These are phyloP conservation scores for Limonius californicus DNA, from an alignment of 1,140 invertebrate genomes.

Conservation along the genomic window DNA sequence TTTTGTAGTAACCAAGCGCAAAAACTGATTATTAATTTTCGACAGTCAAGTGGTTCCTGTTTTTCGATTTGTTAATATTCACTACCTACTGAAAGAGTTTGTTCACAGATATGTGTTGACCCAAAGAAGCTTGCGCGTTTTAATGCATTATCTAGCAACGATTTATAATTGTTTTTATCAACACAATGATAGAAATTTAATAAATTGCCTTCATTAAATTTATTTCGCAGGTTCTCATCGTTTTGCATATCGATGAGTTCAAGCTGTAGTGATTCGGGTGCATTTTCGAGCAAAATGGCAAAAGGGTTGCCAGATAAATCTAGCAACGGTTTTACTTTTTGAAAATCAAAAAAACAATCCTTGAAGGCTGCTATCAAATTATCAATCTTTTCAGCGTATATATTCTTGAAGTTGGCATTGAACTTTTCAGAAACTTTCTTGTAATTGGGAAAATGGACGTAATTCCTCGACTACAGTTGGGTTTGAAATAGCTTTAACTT, in stretches of 20 bases:
- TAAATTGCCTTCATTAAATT: conserved; percentile 17
- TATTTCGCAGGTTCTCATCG: conserved; percentile 21
- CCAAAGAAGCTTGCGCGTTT: conserved; percentile 37
- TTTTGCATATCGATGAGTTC: too few relatives aligned
- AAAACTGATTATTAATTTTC: too few relatives aligned
- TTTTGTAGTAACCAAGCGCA: too few relatives aligned
- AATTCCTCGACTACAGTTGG: conserved; percentile 22
- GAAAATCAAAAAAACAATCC: conserved; percentile 25
- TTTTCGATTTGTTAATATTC: too few relatives aligned
- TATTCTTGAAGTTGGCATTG: conserved; percentile 16
- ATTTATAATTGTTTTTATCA: conserved; percentile 34
- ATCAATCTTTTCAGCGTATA: conserved; percentile 35
- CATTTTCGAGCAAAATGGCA: conserved; percentile 21
- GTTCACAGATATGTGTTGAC: conserved; percentile 30
- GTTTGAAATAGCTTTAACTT: conserved; percentile 15
- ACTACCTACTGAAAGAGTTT: conserved; percentile 25
- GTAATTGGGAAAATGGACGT: conserved; percentile 35
- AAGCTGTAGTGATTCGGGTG: conserved; percentile 23
- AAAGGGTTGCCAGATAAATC: conserved; percentile 29
- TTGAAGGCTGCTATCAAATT: conserved; percentile 37
- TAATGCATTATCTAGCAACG: conserved; percentile 33
- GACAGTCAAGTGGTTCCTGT: too few relatives aligned
- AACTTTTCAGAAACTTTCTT: conserved; percentile 37
- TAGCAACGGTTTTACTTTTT: conserved; percentile 31
- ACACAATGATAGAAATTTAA: conserved; percentile 23